Percentiles rank a stretch among this genome's conserved stretches.
Evolutionary conservation across 2,113 vertebrate genomes (phyloP).

Genomic region (Erythrocebus patas): DNA sequence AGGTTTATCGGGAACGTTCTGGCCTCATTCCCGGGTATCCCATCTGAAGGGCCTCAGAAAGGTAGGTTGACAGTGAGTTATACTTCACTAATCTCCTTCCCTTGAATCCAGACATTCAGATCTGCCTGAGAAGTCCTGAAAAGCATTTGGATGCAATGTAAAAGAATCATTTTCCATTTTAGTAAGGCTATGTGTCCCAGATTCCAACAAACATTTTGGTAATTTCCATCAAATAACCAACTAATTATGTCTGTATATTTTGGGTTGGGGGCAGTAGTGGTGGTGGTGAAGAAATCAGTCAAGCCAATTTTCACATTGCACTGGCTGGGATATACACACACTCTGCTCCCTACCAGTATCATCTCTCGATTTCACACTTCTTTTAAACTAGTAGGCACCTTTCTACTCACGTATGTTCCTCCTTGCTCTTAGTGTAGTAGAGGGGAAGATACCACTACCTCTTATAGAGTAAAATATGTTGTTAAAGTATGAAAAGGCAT

Average conservation of each 20-base stretch:
- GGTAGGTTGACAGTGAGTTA: neutral
- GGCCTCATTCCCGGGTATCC: neutral
- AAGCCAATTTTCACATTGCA: conserved; percentile 1
- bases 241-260: conserved; percentile 39
- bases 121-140: neutral
- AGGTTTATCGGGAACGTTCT: conserved; percentile 22
- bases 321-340: neutral
- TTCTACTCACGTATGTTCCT: conserved; percentile 4
- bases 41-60: neutral
- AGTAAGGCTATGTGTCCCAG: neutral
- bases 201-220: neutral
- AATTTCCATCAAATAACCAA: conserved; percentile 24
- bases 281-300: neutral
- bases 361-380: neutral
- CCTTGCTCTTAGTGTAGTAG: neutral
- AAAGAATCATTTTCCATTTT: conserved; percentile 41
- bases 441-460: neutral
- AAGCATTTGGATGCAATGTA: neutral
- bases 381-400: neutral
- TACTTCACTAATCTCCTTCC: neutral
- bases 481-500: neutral
- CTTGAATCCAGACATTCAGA: conserved; percentile 37
- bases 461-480: neutral
- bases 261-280: neutral
- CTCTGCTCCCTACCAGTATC: neutral